Evolutionary conservation across 2,797 vertebrate genomes (phyloP).

Genomic region (Vultur gryphus): DNA sequence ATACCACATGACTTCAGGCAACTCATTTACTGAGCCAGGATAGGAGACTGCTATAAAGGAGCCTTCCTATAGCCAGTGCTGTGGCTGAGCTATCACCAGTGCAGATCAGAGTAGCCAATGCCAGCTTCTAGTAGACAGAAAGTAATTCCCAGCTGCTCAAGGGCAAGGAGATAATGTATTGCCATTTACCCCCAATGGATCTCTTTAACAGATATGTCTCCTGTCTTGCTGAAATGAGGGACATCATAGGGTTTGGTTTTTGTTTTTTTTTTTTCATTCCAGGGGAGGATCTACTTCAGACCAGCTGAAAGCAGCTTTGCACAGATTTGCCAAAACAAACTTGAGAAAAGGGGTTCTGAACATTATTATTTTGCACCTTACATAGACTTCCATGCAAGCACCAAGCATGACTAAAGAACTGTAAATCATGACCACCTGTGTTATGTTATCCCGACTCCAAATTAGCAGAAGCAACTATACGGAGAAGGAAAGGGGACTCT

Average conservation of each 20-base stretch:
- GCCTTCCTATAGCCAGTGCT: neutral
- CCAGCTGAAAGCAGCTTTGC: neutral
- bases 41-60: neutral
- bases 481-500: neutral
- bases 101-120: neutral
- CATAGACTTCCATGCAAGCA: neutral
- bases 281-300: neutral
- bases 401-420: neutral
- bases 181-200: too few species aligned
- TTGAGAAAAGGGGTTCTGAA: neutral
- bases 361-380: neutral
- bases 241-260: too few species aligned
- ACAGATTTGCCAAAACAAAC: neutral
- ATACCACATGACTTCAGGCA: neutral
- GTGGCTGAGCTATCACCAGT: neutral
- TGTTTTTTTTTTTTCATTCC: neutral
- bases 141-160: neutral
- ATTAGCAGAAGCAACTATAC: neutral
- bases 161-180: too few species aligned
- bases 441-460: neutral
- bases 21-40: neutral
- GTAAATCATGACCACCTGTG: rapidly evolving
- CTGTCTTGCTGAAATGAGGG: too few species aligned
- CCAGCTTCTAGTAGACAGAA: neutral
- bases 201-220: too few species aligned